Conservation (phyloP, 2,797 vertebrate species). For the Muscicapa comitata region DNA sequence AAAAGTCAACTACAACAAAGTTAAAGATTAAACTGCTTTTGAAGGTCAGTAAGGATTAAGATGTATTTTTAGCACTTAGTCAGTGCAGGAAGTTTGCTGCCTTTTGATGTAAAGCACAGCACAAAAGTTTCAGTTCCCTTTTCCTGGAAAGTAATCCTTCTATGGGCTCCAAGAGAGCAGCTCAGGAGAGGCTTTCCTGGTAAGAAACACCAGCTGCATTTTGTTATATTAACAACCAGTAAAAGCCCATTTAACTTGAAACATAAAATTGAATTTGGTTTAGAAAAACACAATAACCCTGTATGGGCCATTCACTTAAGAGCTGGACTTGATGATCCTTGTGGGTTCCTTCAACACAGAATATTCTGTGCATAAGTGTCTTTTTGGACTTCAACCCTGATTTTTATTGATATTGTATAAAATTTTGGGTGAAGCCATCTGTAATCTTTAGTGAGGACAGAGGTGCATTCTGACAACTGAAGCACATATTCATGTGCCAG, state of each 20-base stretch:
- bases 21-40: neutral
- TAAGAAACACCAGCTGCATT: neutral
- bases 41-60: neutral
- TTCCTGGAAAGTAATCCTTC: neutral
- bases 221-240: neutral
- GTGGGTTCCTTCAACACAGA: neutral
- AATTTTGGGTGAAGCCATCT: neutral
- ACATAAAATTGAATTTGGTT: neutral
- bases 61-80: neutral
- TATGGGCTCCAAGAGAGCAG: neutral
- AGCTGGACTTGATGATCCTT: neutral
- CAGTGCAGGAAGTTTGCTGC: neutral
- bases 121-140: neutral
- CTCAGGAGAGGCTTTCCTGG: neutral
- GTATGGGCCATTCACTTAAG: neutral
- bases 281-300: neutral
- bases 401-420: neutral
- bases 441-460: neutral
- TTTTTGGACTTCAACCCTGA: neutral
- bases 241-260: neutral
- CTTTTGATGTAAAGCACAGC: neutral
- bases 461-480: neutral
- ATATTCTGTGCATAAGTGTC: neutral
- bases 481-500: neutral
- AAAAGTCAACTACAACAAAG: neutral